A percentile compares a stretch with the other conserved stretches of the same genome.
Conservation (phyloP, 1,140 invertebrate species). For the Trachymyrmex cornetzi region DNA sequence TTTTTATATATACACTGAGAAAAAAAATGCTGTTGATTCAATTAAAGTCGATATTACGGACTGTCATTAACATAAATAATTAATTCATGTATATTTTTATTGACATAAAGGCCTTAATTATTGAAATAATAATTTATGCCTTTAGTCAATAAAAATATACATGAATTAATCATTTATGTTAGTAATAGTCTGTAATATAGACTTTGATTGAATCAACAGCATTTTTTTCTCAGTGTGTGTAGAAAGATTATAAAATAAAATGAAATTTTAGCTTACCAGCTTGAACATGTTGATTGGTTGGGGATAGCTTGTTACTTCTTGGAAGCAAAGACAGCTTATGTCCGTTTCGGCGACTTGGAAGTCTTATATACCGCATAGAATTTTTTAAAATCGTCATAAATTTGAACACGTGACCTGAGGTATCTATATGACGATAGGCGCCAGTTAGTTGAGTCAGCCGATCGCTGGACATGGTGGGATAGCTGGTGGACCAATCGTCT, state of each 20-base stretch:
- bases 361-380: conserved; percentile 82
- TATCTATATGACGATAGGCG: conserved; percentile 81
- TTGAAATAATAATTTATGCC: too few relatives aligned
- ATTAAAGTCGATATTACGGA: too few relatives aligned
- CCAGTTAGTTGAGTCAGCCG: conserved; percentile 81
- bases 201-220: too few relatives aligned
- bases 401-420: conserved; percentile 79
- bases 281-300: conserved; percentile 85
- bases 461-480: conserved; percentile 55
- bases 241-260: neutral
- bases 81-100: too few relatives aligned
- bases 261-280: conserved; percentile 82
- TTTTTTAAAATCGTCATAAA: conserved; percentile 81
- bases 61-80: too few relatives aligned
- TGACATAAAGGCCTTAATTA: too few relatives aligned
- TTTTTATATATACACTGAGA: too few relatives aligned
- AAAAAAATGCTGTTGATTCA: too few relatives aligned
- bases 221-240: too few relatives aligned
- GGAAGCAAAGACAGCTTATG: conserved; percentile 83
- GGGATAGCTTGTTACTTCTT: conserved; percentile 81
- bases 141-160: too few relatives aligned
- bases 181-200: too few relatives aligned
- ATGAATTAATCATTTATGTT: too few relatives aligned
- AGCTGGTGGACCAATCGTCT: conserved; percentile 60
- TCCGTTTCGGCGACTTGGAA: conserved; percentile 59